Conservation (phyloP, 2,797 vertebrate species). For the Furcifer pardalis region DNA sequence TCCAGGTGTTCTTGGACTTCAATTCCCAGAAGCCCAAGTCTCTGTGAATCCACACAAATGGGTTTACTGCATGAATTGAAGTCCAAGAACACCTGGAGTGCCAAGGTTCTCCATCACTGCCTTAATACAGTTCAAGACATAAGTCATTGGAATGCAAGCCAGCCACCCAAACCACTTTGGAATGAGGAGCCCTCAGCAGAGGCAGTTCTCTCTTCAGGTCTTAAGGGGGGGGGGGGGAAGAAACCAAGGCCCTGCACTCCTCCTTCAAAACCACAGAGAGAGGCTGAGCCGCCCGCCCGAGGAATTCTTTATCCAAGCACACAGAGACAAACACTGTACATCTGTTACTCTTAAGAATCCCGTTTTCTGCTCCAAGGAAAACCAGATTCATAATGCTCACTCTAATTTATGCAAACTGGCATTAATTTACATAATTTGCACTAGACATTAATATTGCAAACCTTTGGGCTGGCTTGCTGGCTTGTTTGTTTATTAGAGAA, state of each 20-base stretch:
- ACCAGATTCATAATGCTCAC: not conserved
- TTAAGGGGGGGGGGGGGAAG: too few species aligned
- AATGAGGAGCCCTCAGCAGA: too few species aligned
- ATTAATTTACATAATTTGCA: not conserved
- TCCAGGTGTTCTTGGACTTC: too few species aligned
- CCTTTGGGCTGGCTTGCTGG: not conserved
- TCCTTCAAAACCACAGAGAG: not conserved
- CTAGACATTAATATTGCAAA: not conserved
- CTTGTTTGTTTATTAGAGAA: not conserved
- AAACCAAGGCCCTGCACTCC: not conserved
- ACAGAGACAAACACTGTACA: not conserved
- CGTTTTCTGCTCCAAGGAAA: not conserved
- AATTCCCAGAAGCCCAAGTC: too few species aligned
- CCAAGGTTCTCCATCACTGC: too few species aligned
- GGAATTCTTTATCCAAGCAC: not conserved
- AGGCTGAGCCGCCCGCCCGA: not conserved
- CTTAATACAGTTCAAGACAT: not conserved
- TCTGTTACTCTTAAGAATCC: not conserved
- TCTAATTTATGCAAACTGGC: slow-evolving; percentile 12
- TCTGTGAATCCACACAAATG: too few species aligned
- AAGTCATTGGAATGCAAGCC: too few species aligned
- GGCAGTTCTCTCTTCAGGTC: not conserved
- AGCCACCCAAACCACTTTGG: too few species aligned
- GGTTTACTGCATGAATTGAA: too few species aligned
- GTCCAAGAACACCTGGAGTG: too few species aligned